A percentile compares a stretch with the other conserved stretches of the same genome.
Evolutionary conservation across 2,113 vertebrate genomes (phyloP).

Genomic region (Tringa solitaria): DNA sequence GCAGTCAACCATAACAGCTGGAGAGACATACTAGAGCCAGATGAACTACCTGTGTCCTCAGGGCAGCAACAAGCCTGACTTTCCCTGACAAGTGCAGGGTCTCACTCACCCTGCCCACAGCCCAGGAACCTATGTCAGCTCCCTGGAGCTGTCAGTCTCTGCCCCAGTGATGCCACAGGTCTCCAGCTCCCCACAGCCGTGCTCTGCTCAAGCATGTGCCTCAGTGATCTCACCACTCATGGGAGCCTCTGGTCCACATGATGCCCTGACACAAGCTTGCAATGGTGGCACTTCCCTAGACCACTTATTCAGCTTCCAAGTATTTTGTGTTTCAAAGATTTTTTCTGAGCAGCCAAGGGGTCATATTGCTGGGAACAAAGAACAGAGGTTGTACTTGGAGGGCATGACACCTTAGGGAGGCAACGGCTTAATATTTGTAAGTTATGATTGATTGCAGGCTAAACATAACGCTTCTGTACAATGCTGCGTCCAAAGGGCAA

Average conservation of each 20-base stretch:
- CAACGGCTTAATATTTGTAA: neutral
- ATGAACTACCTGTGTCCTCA: neutral
- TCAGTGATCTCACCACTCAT: rapidly evolving
- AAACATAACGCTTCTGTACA: neutral
- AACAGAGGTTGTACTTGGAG: neutral
- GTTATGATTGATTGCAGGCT: constrained; percentile 28
- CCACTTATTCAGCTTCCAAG: neutral
- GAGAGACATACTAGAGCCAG: neutral
- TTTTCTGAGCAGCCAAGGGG: neutral
- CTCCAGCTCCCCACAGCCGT: neutral
- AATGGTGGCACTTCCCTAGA: neutral
- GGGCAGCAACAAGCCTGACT: neutral
- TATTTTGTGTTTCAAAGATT: neutral
- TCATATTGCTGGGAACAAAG: neutral
- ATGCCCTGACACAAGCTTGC: rapidly evolving
- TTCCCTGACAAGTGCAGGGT: neutral
- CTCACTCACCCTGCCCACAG: neutral
- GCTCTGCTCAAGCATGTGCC: neutral
- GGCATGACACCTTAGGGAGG: constrained; percentile 7
- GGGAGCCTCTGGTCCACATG: neutral
- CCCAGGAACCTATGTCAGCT: neutral
- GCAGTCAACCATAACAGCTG: neutral
- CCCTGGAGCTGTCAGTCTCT: too few species aligned
- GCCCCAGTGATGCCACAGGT: neutral
- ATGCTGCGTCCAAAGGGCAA: neutral